phyloP scores from a whole-genome alignment of 2,113 vertebrate genomes.

The Phalacrocorax aristotelis region DNA sequence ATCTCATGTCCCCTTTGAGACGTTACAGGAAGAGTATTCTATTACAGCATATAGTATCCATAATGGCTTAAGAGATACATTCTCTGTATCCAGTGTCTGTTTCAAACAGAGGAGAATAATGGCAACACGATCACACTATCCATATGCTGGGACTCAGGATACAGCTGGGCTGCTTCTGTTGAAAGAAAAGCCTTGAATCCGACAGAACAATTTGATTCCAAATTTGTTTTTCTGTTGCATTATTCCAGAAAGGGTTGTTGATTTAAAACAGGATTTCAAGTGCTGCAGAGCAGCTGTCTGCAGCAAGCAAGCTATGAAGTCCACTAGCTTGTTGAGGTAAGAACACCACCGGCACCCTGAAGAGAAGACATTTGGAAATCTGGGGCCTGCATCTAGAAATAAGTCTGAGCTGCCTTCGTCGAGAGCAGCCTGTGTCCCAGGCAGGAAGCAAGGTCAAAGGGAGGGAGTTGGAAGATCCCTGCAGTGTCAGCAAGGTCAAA shows the following conservation, averaged over 20 bases:
- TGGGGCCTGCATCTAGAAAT: background rate
- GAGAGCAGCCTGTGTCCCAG: background rate
- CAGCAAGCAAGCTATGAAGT: background rate
- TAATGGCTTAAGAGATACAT: conserved; percentile 58
- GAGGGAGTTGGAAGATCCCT: background rate
- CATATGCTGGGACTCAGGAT: background rate
- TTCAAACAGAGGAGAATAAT: conserved; percentile 40
- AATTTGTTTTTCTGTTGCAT: background rate
- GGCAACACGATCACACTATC: background rate
- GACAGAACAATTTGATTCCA: background rate
- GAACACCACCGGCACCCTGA: background rate
- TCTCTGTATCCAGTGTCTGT: conserved; percentile 62
- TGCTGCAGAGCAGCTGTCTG: background rate
- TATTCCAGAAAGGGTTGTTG: background rate
- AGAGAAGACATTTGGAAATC: background rate
- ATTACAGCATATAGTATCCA: conserved; percentile 59
- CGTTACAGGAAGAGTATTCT: conserved; percentile 59
- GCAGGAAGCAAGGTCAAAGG: background rate
- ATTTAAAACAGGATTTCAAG: background rate
- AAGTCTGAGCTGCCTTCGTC: background rate
- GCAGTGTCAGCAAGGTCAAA: background rate
- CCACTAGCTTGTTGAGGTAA: background rate
- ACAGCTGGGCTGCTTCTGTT: conserved; percentile 46
- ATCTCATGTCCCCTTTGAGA: conserved; percentile 42
- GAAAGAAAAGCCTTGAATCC: background rate